Percentiles rank a stretch among this genome's conserved stretches.
These are phyloP conservation scores for Unio delphinus DNA, from an alignment of 2,888 invertebrate species.

Conservation along the genomic window DNA sequence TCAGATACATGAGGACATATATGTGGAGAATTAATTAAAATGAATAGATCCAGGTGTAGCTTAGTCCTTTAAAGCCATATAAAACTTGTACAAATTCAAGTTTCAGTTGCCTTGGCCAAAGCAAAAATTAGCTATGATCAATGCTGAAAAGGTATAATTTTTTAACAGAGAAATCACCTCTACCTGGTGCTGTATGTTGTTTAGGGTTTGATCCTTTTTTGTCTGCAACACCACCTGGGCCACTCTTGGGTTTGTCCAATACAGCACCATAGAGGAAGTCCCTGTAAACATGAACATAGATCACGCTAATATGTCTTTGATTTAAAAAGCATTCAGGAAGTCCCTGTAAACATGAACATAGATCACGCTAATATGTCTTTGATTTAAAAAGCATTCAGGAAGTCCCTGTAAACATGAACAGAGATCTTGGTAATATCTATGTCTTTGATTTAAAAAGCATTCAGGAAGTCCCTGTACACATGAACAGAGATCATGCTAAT, in stretches of 20 bases:
- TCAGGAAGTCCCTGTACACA: too few relatives aligned
- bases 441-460: too few relatives aligned
- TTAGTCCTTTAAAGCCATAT: too few relatives aligned
- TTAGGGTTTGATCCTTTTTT: constrained; percentile 40
- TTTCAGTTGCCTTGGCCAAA: too few relatives aligned
- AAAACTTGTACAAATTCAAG: too few relatives aligned
- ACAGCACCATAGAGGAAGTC: constrained; percentile 54
- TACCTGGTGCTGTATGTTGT: constrained; percentile 39
- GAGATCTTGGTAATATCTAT: background rate
- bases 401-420: constrained; percentile 42
- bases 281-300: constrained; percentile 38
- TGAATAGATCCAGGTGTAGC: too few relatives aligned
- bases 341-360: constrained; percentile 39
- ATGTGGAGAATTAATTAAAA: too few relatives aligned
- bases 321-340: constrained; percentile 41
- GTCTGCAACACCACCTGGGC: constrained; percentile 20
- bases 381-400: constrained; percentile 38
- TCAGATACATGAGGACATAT: too few relatives aligned
- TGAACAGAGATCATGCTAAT: too few relatives aligned
- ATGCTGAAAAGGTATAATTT: too few relatives aligned
- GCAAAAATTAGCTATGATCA: too few relatives aligned
- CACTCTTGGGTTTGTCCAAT: constrained; percentile 51
- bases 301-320: background rate
- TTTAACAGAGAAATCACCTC: background rate
- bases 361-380: background rate